Evolutionary conservation across 2,888 invertebrate genomes (phyloP).

Genomic region (Leucophenga maculata): DNA sequence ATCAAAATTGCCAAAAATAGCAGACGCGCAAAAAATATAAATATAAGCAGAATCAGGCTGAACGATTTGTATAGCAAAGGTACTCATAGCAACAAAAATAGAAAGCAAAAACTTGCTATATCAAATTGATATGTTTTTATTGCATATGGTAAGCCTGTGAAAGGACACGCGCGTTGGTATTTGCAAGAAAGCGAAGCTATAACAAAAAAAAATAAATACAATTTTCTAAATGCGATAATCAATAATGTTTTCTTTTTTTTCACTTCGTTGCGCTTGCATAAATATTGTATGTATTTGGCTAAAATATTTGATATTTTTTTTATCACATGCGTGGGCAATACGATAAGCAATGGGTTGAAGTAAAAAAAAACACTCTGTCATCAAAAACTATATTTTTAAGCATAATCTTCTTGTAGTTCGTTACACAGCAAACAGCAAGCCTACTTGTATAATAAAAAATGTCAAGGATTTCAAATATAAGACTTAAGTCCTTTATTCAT

Average conservation of each 20-base stretch:
- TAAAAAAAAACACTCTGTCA: neutral
- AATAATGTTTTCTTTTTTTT: constrained; percentile 52
- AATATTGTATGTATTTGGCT: neutral
- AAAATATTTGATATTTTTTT: neutral
- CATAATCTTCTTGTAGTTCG: too few relatives aligned
- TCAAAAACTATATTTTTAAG: too few relatives aligned
- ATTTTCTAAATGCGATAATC: constrained; percentile 50
- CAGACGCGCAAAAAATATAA: constrained; percentile 18
- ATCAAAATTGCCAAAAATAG: constrained; percentile 55
- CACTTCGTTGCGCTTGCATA: constrained; percentile 19
- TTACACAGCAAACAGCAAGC: too few relatives aligned
- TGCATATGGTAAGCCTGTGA: constrained; percentile 39
- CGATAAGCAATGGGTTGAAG: too few relatives aligned
- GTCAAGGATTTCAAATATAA: too few relatives aligned
- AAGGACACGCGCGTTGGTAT: constrained; percentile 24
- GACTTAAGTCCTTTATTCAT: too few relatives aligned
- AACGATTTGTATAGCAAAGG: neutral
- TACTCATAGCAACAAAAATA: neutral
- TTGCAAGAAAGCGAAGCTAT: constrained; percentile 27
- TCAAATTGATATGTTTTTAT: constrained; percentile 54
- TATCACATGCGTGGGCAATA: neutral
- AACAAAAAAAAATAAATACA: constrained; percentile 44
- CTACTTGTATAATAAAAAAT: too few relatives aligned
- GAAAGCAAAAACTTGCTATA: constrained; percentile 21
- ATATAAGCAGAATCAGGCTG: constrained; percentile 1